These are phyloP conservation scores for Tetropium fuscum DNA, from an alignment of 2,888 invertebrate genomes.

Conservation along the genomic window DNA sequence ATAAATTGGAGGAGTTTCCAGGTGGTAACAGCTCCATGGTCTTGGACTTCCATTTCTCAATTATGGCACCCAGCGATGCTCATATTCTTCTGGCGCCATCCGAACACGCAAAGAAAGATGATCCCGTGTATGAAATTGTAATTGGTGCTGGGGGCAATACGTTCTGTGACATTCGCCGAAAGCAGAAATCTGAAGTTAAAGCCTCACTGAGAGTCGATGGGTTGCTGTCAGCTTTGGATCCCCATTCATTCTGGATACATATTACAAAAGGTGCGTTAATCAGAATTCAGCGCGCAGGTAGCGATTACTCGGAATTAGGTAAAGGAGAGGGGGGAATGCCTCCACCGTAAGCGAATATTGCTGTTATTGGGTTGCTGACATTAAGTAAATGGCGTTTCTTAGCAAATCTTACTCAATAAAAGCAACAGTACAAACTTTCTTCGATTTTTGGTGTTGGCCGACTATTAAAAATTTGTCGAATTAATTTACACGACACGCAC, in stretches of 20 bases:
- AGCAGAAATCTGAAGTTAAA: slow-evolving; percentile 70
- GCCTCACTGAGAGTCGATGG: slow-evolving; percentile 69
- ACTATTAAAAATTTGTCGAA: no score
- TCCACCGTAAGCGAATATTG: no score
- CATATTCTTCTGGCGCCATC: slow-evolving; percentile 75
- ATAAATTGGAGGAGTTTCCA: slow-evolving; percentile 61
- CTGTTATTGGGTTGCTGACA: no score
- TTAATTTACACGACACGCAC: no score
- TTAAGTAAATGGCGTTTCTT: no score
- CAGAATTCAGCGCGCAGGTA: no score
- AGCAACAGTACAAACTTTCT: no score
- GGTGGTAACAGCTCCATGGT: slow-evolving; percentile 50
- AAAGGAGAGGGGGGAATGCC: no score
- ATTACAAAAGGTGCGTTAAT: slow-evolving; percentile 68
- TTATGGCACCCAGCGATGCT: slow-evolving; percentile 76
- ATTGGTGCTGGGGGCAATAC: slow-evolving; percentile 80
- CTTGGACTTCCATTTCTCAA: slow-evolving; percentile 75
- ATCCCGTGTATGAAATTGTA: slow-evolving; percentile 77
- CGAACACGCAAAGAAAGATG: slow-evolving; percentile 63
- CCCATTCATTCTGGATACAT: slow-evolving; percentile 75
- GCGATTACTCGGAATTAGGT: no score
- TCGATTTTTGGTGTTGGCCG: no score
- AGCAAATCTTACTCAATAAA: no score
- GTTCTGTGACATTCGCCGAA: slow-evolving; percentile 75
- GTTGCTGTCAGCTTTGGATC: slow-evolving; percentile 73